Evolutionary conservation across 2,113 vertebrate species (phyloP).

Genomic region (Casuarius casuarius): DNA sequence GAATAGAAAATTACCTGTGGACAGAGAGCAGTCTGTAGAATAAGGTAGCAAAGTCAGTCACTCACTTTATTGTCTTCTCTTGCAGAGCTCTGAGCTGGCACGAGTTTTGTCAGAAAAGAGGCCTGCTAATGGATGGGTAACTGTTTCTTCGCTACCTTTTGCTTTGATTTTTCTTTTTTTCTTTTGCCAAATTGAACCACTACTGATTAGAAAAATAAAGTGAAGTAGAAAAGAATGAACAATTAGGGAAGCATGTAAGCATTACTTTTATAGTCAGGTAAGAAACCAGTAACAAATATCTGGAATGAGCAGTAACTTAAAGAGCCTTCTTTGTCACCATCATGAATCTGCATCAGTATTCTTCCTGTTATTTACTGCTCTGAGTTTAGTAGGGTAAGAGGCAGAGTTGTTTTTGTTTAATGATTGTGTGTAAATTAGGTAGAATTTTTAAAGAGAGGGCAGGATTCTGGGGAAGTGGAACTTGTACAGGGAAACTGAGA

Average conservation of each 20-base stretch:
- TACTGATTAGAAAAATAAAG: not conserved
- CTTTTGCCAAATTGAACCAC: not conserved
- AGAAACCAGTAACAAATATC: not conserved
- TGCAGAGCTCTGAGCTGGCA: constrained; percentile 84
- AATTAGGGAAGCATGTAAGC: not conserved
- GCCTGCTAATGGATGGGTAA: constrained; percentile 83
- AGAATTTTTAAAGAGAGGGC: not conserved
- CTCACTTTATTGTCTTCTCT: not conserved
- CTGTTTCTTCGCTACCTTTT: constrained; percentile 33
- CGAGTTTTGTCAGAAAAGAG: constrained; percentile 85
- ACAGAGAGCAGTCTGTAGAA: not conserved
- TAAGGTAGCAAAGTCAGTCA: not conserved
- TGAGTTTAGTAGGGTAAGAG: not conserved
- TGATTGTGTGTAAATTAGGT: not conserved
- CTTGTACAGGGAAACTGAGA: not conserved
- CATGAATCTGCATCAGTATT: not conserved
- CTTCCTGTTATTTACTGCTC: not conserved
- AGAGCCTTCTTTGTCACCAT: not conserved
- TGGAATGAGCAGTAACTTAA: not conserved
- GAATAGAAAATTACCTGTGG: not conserved
- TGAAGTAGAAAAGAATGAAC: not conserved
- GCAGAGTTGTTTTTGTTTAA: not conserved
- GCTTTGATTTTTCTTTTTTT: not conserved
- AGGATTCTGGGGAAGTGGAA: not conserved
- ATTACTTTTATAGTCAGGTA: not conserved